phyloP scores from a whole-genome alignment of 2,113 vertebrate genomes.

The Pygoscelis antarcticus region DNA sequence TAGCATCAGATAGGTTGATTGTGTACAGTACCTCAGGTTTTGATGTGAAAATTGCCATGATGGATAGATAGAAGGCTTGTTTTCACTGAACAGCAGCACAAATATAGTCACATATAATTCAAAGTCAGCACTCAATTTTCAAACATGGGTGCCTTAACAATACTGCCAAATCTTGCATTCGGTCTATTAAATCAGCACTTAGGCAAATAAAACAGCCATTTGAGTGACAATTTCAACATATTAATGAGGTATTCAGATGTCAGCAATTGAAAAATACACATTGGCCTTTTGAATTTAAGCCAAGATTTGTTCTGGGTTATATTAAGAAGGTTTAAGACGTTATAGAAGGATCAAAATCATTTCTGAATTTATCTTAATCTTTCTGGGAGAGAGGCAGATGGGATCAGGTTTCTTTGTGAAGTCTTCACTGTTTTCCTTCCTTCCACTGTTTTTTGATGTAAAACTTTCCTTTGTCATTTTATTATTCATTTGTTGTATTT shows the following conservation, averaged over 20 bases:
- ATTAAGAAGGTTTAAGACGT: neutral
- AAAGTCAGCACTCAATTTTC: conserved; percentile 32
- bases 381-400: neutral
- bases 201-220: conserved; percentile 28
- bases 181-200: conserved; percentile 31
- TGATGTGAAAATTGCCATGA: neutral
- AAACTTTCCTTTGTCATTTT: neutral
- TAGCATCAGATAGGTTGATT: neutral
- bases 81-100: neutral
- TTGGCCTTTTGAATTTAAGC: conserved; percentile 42
- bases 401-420: neutral
- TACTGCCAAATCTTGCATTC: conserved; percentile 24
- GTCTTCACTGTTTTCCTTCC: neutral
- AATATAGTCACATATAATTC: neutral
- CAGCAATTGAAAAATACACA: conserved; percentile 6
- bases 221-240: conserved; percentile 43
- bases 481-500: neutral
- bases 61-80: neutral
- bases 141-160: neutral
- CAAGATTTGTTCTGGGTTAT: neutral
- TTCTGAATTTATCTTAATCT: neutral
- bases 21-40: neutral
- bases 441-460: neutral
- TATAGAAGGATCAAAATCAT: neutral
- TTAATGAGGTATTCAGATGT: conserved; percentile 38